Base-by-base conservation (phyloP, 2,888 invertebrate genomes). In the Pediacus dermestoides region DNA sequence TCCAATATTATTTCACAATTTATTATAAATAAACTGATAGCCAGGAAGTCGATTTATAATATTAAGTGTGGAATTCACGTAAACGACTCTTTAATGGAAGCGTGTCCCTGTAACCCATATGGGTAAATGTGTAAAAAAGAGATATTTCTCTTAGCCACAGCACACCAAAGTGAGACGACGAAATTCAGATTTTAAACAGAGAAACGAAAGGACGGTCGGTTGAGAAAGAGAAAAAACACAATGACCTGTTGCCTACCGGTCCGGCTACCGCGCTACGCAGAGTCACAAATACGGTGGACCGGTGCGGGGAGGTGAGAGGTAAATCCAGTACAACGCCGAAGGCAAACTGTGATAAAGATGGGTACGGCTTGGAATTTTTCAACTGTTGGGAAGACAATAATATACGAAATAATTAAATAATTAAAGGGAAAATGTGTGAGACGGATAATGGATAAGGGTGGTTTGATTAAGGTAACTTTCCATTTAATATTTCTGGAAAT, bases 181-280 rank as follows among this genome's bases (percentile, higher is more conserved):
- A 45, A 45, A 42, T 47, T 46, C 45, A 33, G 42, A 50, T 50
- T 50, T 58, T 65, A 66, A 64, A 64, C 63, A 63, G 66, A 52
- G 66, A 62, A 57, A 63, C 64, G 57, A 48, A 49, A 50, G 48
- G 53, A 49, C 49, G 67, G 66, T 59, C 63, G 53, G 49, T 53
- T 46, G 50, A 41, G 49, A 62, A 49, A 52, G 58, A 71, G 72
- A 71, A 70, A 72, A 71, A 73, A 74, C 74, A 73, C 74, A 58
- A 60, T 64, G 76, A 75, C 75, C 71, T 72, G 75, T 74, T 74
- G 73, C 75, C 75, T 75, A 76, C 76, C 76, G 75, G 76, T 73
- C 73, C 74, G 73, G 76, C 66, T 67, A 74, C 76, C 60, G 66
- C 56, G 66, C 63, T 67, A 66, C 67, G 65, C 64, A 61, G 59